phyloP scores from a whole-genome alignment of 1,140 invertebrate genomes.

The Wiebesia pumilae region DNA sequence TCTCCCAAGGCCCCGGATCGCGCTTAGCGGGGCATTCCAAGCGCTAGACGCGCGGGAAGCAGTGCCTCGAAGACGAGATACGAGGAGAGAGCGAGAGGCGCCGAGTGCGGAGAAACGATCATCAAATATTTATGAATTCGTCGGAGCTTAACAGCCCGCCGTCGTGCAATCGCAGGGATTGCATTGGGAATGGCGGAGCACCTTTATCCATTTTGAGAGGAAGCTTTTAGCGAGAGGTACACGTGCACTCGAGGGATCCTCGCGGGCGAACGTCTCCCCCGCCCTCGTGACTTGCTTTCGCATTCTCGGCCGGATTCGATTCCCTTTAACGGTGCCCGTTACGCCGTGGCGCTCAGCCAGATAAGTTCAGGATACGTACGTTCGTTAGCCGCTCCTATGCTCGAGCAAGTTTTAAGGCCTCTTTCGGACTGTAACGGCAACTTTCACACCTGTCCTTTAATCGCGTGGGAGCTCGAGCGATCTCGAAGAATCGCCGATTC shows the following conservation, averaged over 20 bases:
- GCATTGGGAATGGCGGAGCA: slow-evolving; percentile 56
- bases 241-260: background rate
- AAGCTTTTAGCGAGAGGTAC: slow-evolving; percentile 55
- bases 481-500: background rate
- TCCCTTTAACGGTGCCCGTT: background rate
- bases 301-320: slow-evolving; percentile 18
- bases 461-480: background rate
- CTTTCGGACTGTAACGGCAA: background rate
- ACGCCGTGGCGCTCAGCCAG: slow-evolving; percentile 29
- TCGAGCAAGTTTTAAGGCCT: background rate
- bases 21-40: background rate
- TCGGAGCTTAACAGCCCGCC: slow-evolving; percentile 57
- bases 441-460: slow-evolving; percentile 30
- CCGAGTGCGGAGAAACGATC: slow-evolving; percentile 52
- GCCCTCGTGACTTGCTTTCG: background rate
- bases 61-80: background rate
- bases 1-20: background rate
- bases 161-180: slow-evolving; percentile 63
- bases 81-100: slow-evolving; percentile 13
- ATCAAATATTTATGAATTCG: slow-evolving; percentile 71
- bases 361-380: background rate
- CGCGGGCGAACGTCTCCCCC: background rate
- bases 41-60: background rate
- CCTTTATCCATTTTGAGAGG: slow-evolving; percentile 60
- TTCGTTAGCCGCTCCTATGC: background rate